Evolutionary conservation across 2,888 invertebrate genomes (phyloP), one percentile per base, ranked within the genome.

Genomic region (Bellardia bayeri): DNA sequence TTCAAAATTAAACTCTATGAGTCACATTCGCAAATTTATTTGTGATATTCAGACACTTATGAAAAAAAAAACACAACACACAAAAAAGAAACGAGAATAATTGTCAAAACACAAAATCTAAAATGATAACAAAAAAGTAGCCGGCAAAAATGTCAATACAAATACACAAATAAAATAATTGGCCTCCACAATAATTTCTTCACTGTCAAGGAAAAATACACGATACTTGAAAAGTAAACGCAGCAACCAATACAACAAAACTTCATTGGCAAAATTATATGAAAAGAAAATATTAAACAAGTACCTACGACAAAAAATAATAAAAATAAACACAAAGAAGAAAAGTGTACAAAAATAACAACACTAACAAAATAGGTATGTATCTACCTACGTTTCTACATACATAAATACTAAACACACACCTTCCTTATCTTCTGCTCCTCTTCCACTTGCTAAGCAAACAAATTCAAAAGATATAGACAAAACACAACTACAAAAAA

Each of bases 1-100:
- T 84, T 58, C 68, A 69, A 83, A 82, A 83, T 83, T 71, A 83
- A 69, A 76, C 33, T 75, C 51, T 45, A 74, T 84, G 74, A 84
- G 49, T 84, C 84, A 84, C 45, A 54, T 2, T 63, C 3, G 40
- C 16, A 49, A 23, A 13, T 8, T 23, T 54, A 8, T 23, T 40
- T 14, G 14, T 49, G 5, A 64, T 49, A 54, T 37, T 54, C 14
- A 5, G 16, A 13, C 42, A 58, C 9, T 23, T 37, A 6, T 23
- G 4, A 56, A 56, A 5, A 56, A 40, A 9, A 40, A 42, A 72
- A 72, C 37, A 58, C 51, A 33, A 64, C 14, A 54, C 9, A 69
- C 30, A 56, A 72, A 72, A 49, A 23, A 49, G 9, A 74, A 45
- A 51, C 13, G 14, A 45, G 45, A 66, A 45, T 42, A 66, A 74